A percentile compares a stretch with the other conserved stretches of the same genome.
These are phyloP conservation scores for Drosophila formosana DNA, from an alignment of 2,888 invertebrate genomes.

Conservation along the genomic window DNA sequence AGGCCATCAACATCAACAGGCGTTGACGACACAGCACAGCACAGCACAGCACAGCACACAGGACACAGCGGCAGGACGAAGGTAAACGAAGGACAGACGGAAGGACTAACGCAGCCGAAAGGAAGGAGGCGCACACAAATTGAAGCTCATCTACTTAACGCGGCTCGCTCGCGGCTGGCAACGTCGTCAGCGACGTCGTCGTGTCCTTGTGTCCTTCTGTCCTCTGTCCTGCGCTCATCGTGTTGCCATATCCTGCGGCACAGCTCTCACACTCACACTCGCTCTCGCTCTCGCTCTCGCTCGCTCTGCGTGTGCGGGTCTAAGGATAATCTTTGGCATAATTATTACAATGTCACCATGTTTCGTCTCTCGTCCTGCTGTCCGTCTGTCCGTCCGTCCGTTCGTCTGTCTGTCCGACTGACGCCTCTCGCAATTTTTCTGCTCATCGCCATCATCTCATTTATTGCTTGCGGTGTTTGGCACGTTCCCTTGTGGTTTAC, in stretches of 20 bases:
- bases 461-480: slow-evolving; percentile 80
- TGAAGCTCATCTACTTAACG: slow-evolving; percentile 78
- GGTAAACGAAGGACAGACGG: slow-evolving; percentile 17
- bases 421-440: slow-evolving; percentile 67
- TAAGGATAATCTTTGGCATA: slow-evolving; percentile 81
- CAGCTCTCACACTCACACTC: slow-evolving; percentile 26
- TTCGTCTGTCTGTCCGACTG: slow-evolving; percentile 14
- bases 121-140: slow-evolving; percentile 68
- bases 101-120: slow-evolving; percentile 27
- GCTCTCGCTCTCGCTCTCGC: neutral
- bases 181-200: slow-evolving; percentile 60
- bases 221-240: slow-evolving; percentile 56
- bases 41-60: slow-evolving; percentile 42
- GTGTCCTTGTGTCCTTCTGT: slow-evolving; percentile 35
- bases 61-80: slow-evolving; percentile 19
- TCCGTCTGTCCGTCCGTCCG: slow-evolving; percentile 24
- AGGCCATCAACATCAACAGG: slow-evolving; percentile 66
- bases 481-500: slow-evolving; percentile 81
- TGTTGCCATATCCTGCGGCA: slow-evolving; percentile 72
- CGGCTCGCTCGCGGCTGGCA: slow-evolving; percentile 72
- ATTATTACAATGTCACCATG: slow-evolving; percentile 82
- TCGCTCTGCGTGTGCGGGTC: slow-evolving; percentile 57
- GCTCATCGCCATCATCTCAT: slow-evolving; percentile 70
- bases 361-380: slow-evolving; percentile 58
- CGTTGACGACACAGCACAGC: slow-evolving; percentile 36